A percentile compares a stretch with the other conserved stretches of the same genome.
These are phyloP conservation scores for Montipora cactus DNA, from an alignment of 64 coral and sea anemone species.

Conservation along the genomic window DNA sequence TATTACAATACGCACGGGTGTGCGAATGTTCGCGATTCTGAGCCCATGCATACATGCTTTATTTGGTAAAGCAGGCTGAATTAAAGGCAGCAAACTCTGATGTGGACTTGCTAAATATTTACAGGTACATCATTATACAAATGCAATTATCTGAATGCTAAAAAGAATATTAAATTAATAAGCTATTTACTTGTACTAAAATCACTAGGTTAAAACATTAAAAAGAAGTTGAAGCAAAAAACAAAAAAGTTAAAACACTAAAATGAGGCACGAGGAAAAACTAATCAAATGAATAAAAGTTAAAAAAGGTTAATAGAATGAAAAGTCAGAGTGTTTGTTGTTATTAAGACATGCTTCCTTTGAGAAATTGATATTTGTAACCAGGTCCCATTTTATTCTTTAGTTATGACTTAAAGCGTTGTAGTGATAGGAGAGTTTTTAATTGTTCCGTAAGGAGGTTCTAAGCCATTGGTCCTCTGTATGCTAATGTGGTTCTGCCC, in stretches of 20 bases:
- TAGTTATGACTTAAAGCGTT: not conserved
- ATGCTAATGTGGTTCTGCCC: not conserved
- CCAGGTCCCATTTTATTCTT: not conserved
- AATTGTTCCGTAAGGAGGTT: not conserved
- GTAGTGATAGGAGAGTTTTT: not conserved
- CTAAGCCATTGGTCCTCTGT: not conserved
- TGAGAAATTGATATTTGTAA: not conserved
- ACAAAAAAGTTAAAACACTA: no score
- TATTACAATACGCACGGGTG: no score
- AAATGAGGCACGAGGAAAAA: no score
- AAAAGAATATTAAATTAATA: no score
- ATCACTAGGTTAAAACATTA: no score
- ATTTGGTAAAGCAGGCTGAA: not conserved
- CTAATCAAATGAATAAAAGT: no score
- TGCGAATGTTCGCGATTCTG: no score
- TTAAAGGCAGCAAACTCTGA: not conserved
- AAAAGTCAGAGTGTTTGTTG: not conserved
- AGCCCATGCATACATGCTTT: no score
- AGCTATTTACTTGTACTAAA: no score
- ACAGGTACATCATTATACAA: not conserved
- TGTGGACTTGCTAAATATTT: not conserved
- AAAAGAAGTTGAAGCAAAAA: no score
- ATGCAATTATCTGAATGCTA: not conserved
- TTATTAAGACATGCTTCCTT: not conserved
- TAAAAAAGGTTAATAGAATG: not conserved